Evolutionary conservation across 1,140 invertebrate species (phyloP).

Genomic region (Drosophila sechellia): DNA sequence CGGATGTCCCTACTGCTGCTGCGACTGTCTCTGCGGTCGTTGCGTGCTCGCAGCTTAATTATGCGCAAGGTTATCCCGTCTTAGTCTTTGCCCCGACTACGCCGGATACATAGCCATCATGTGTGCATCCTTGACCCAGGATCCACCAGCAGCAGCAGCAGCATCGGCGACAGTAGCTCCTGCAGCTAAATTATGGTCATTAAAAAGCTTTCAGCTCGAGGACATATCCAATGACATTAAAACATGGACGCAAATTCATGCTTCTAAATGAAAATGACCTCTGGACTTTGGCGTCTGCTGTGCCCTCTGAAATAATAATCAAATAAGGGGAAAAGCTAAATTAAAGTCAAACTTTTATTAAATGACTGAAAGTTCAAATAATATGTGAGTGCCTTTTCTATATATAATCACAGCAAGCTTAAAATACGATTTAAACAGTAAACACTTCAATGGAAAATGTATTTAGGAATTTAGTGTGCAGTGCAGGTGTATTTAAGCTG

Average conservation of each 20-base stretch:
- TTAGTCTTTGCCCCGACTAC: conserved; percentile 15
- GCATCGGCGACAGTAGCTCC: conserved; percentile 1
- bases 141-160: conserved; percentile 9
- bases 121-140: conserved; percentile 68
- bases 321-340: too few species aligned
- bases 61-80: conserved; percentile 50
- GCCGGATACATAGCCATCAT: conserved; percentile 6
- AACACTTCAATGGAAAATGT: neutral
- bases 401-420: neutral
- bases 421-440: too few species aligned
- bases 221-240: conserved; percentile 51
- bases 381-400: neutral
- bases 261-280: conserved; percentile 17
- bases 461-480: neutral
- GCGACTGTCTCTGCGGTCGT: conserved; percentile 37
- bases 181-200: conserved; percentile 56
- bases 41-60: conserved; percentile 65
- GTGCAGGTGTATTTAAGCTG: neutral
- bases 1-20: conserved; percentile 41
- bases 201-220: conserved; percentile 68
- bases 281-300: conserved; percentile 1
- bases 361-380: neutral
- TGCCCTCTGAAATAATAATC: neutral
- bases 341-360: neutral
- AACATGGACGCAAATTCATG: conserved; percentile 25